phyloP scores from a whole-genome alignment of 1,140 invertebrate species.

The Bombus confusus region DNA sequence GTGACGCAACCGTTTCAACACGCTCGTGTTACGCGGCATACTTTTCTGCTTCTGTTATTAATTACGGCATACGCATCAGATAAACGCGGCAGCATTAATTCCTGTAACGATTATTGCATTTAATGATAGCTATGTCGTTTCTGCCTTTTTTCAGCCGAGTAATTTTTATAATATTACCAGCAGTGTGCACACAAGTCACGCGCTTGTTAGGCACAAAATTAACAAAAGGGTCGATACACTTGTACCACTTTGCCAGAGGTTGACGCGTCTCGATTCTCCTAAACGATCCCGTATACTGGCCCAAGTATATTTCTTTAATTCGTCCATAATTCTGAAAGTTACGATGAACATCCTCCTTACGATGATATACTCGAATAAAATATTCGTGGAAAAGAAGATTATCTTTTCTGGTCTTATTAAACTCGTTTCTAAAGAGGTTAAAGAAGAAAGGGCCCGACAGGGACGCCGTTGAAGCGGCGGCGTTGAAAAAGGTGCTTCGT shows the following conservation, averaged over 20 bases:
- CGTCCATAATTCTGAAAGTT: too few species aligned
- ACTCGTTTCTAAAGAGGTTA: too few species aligned
- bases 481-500: conserved; percentile 63
- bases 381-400: too few species aligned
- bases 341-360: too few species aligned
- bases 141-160: neutral
- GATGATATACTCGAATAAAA: too few species aligned
- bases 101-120: conserved; percentile 38
- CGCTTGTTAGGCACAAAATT: neutral
- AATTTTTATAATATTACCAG: conserved; percentile 41
- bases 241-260: too few species aligned
- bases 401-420: too few species aligned
- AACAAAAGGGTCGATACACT: neutral
- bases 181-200: neutral
- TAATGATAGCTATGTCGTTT: conserved; percentile 30
- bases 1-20: conserved; percentile 21
- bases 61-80: conserved; percentile 13
- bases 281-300: neutral
- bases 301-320: too few species aligned
- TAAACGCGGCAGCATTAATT: conserved; percentile 19
- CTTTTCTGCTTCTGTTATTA: conserved; percentile 31
- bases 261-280: neutral
- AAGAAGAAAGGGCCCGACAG: too few species aligned
- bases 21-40: neutral
- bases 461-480: too few species aligned